Evolutionary conservation across 2,113 vertebrate species (phyloP), one percentile per base, ranked within the genome.

Genomic region (Cyphomyrus plagiostoma): DNA sequence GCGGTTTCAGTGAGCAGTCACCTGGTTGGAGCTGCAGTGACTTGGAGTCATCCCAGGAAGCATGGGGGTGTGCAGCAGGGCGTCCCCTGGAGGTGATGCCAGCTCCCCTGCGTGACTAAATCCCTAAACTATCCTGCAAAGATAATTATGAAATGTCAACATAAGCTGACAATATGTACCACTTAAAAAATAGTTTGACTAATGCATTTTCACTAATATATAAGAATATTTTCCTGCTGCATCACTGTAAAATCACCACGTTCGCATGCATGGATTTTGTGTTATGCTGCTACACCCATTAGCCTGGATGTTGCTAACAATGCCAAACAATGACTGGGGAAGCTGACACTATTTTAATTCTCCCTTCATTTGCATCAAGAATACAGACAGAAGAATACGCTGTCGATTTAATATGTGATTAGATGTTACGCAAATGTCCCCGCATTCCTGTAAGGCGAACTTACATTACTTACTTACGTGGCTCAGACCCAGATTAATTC

Each of bases 381-480:
- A 86, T 86, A 26, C 45, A 50, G 42, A 53, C 85, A 23, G 50
- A 87, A 53, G 48, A 53, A 48, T 87, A 53, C 0, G 48, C 49
- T 87, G 26, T 42, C 49, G 26, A 53, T 88, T 42, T 74, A 49
- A 74, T 88, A 70, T 88, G 52, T n/a, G 35, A 45, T 88, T 21
- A 87, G 86, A 39, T 39, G 50, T 70, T 87, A 49, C n/a, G 39
- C 53, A 88, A 88, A 62, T 88, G 21, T 62, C 45, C 39, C 87
- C 49, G 62, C 21, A n/a, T 70, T 74, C 87, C 66, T 74, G 39
- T 42, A 88, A 9, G 45, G 23, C 0, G 3, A 42, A 23, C 56
- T 19, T 46, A n/a, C n/a, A n/a, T n/a, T n/a, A n/a, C n/a, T n/a
- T n/a, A n/a, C n/a, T n/a, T n/a, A n/a, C 23, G 39, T 66, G 56